Conservation (phyloP, 2,797 vertebrate species). For the Coendou prehensilis region DNA sequence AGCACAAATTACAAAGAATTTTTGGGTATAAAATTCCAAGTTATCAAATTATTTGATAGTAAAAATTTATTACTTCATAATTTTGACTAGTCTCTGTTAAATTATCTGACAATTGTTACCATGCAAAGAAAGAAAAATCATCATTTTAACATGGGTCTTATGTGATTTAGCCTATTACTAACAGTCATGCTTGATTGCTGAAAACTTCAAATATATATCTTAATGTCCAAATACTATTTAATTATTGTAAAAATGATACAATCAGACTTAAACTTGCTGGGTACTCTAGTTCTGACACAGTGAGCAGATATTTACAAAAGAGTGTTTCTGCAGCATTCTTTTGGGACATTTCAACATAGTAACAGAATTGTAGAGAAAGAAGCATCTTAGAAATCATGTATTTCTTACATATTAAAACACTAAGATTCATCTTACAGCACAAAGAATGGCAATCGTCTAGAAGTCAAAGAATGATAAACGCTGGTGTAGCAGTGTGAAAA, state of each 20-base stretch:
- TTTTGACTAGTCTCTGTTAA: constrained; percentile 37
- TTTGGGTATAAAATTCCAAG: constrained; percentile 18
- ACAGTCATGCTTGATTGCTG: neutral
- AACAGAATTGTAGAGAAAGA: neutral
- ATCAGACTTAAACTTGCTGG: neutral
- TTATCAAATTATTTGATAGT: constrained; percentile 14
- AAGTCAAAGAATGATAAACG: neutral
- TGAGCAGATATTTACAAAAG: constrained; percentile 7
- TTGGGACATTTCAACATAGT: constrained; percentile 10
- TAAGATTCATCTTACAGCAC: neutral
- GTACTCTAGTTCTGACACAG: neutral
- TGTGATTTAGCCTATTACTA: neutral
- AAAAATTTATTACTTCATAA: constrained; percentile 22
- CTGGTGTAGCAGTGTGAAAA: neutral
- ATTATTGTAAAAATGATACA: neutral
- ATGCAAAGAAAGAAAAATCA: neutral
- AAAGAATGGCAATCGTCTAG: neutral
- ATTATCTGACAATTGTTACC: constrained; percentile 11
- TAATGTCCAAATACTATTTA: neutral
- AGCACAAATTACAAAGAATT: constrained; percentile 16
- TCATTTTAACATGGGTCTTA: neutral
- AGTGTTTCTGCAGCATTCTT: neutral
- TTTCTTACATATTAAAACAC: neutral
- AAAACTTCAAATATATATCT: constrained; percentile 20
- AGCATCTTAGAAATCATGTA: neutral